Conservation (phyloP, 1,140 invertebrate species). For the Octopus bimaculoides region DNA sequence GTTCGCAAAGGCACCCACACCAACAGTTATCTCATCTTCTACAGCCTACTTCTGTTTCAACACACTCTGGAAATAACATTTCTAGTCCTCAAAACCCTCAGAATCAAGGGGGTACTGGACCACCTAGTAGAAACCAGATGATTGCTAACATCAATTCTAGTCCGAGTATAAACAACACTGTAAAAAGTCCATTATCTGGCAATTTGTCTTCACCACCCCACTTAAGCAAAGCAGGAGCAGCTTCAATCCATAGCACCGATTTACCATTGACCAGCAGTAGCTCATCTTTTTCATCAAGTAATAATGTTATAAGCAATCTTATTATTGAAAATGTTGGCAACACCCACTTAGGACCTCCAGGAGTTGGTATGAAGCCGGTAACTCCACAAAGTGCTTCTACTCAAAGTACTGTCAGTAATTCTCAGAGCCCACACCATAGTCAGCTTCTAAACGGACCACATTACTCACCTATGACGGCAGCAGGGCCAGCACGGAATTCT, state of each 20-base stretch:
- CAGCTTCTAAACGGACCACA: conserved; percentile 12
- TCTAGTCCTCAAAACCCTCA: conserved; percentile 25
- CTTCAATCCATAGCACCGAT: conserved; percentile 20
- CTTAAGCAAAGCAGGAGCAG: conserved; percentile 23
- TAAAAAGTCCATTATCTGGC: conserved; percentile 47
- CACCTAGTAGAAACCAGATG: conserved; percentile 23
- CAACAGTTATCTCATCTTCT: conserved; percentile 43
- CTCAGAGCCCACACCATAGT: neutral
- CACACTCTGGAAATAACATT: conserved; percentile 28
- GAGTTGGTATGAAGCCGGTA: neutral
- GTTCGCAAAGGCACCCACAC: conserved; percentile 38
- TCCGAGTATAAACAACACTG: conserved; percentile 36
- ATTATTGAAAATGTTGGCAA: conserved; percentile 18
- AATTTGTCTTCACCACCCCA: conserved; percentile 41
- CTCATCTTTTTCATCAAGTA: conserved; percentile 30
- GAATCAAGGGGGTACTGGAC: conserved; percentile 11
- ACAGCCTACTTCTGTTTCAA: conserved; percentile 29
- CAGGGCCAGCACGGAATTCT: neutral
- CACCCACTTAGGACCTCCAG: neutral
- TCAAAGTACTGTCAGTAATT: conserved; percentile 4
- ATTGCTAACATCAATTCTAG: conserved; percentile 26
- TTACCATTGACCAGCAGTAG: conserved; percentile 19
- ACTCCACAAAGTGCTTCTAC: neutral
- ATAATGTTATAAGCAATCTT: conserved; percentile 27
- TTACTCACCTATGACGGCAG: neutral